phyloP scores from a whole-genome alignment of 2,888 invertebrate species.

The Ophion ventricosus region DNA sequence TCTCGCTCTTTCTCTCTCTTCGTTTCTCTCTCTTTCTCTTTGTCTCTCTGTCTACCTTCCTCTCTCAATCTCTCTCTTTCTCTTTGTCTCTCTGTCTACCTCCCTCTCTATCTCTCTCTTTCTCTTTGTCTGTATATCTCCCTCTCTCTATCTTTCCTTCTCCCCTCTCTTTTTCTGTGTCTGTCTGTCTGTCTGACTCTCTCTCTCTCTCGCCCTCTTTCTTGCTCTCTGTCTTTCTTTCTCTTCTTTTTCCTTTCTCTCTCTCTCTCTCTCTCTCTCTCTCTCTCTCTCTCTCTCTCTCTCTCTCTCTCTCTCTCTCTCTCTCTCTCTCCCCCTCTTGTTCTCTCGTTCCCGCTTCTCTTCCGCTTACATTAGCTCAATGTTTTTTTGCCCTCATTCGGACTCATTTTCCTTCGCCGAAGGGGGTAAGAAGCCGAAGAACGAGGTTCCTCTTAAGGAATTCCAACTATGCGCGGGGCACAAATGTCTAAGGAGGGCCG shows the following conservation, averaged over 20 bases:
- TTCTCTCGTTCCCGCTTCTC: background rate
- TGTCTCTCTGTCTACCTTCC: background rate
- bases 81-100: background rate
- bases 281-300: background rate
- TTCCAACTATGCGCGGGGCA: no score
- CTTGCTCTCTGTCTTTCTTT: background rate
- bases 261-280: conserved; percentile 22
- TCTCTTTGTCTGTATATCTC: no score
- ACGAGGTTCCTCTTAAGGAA: no score
- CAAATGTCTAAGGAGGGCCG: no score
- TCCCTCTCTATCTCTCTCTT: conserved; percentile 1
- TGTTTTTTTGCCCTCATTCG: no score
- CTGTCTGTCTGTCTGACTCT: background rate
- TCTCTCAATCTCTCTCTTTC: conserved; percentile 11
- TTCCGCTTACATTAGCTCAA: background rate
- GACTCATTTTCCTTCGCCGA: no score
- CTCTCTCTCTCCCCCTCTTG: conserved; percentile 11
- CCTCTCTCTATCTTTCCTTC: background rate
- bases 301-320: background rate
- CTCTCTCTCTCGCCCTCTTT: conserved; percentile 36
- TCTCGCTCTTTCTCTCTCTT: no score
- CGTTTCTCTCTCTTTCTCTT: no score
- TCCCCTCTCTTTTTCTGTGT: no score
- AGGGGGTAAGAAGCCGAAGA: no score
- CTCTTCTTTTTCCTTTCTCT: background rate